Percentiles rank a stretch among this genome's conserved stretches.
phyloP scores from a whole-genome alignment of 2,113 vertebrate genomes.

The Oryzias woworae region DNA sequence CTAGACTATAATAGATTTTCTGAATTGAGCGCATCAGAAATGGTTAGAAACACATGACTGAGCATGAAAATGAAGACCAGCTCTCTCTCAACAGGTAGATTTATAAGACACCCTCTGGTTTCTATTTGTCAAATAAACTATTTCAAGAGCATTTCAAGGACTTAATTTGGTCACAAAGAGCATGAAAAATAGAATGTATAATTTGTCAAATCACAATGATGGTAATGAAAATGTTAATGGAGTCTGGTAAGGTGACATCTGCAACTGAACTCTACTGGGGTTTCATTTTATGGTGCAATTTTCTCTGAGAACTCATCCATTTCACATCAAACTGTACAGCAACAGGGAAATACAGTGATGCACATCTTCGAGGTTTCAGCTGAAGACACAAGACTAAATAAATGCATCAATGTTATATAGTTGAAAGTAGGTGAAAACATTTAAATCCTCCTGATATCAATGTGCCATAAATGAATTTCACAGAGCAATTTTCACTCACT shows the following conservation, averaged over 20 bases:
- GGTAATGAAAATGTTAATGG: constrained; percentile 27
- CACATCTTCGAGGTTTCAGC: no score
- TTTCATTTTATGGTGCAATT: neutral
- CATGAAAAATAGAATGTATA: constrained; percentile 12
- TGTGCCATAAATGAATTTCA: no score
- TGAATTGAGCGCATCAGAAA: neutral
- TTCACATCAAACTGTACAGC: constrained; percentile 3
- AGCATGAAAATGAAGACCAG: neutral
- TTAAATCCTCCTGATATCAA: no score
- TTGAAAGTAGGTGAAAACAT: no score
- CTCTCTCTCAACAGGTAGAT: constrained; percentile 28
- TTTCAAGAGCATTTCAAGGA: neutral
- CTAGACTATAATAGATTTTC: neutral
- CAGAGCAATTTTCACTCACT: no score
- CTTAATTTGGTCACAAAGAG: constrained; percentile 21
- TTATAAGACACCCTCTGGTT: neutral
- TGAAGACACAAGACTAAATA: no score
- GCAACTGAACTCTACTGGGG: neutral
- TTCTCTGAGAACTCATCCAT: neutral
- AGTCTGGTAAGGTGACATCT: constrained; percentile 16
- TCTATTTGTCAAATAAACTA: constrained; percentile 13
- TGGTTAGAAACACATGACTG: neutral
- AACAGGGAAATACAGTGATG: neutral
- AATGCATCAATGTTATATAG: no score
- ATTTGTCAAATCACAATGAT: constrained; percentile 22